phyloP scores from a whole-genome alignment of 1,140 invertebrate species.

The Chironomus striatipennis region DNA sequence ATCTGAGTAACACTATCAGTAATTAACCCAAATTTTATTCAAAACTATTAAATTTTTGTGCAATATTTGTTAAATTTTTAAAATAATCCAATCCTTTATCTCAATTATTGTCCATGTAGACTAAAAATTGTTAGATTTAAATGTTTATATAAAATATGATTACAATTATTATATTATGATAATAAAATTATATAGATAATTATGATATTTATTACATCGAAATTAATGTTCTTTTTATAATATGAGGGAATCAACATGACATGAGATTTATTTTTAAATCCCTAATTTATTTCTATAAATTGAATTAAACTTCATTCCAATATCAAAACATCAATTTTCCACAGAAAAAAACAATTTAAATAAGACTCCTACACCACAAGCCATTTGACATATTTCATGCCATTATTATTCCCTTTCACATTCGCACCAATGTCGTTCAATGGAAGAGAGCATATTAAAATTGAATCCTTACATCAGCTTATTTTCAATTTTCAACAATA shows the following conservation, averaged over 20 bases:
- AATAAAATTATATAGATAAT: too few relatives aligned
- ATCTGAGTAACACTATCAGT: too few relatives aligned
- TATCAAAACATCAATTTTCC: background rate
- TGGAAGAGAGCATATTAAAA: background rate
- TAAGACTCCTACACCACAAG: background rate
- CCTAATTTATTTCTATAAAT: too few relatives aligned
- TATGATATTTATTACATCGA: too few relatives aligned
- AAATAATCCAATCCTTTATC: too few relatives aligned
- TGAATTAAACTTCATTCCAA: too few relatives aligned
- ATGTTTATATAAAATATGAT: constrained; percentile 10
- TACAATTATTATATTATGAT: background rate
- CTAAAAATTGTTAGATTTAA: background rate
- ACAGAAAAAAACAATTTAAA: background rate
- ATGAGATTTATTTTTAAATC: too few relatives aligned
- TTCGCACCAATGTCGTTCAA: background rate
- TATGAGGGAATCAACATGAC: too few relatives aligned
- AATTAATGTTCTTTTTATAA: too few relatives aligned
- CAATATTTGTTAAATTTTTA: too few relatives aligned
- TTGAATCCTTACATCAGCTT: constrained; percentile 22
- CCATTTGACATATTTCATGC: background rate
- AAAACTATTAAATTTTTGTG: too few relatives aligned
- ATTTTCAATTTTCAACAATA: constrained; percentile 7
- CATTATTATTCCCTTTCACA: background rate
- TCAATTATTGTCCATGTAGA: background rate
- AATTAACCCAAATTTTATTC: too few relatives aligned